Base-by-base conservation (phyloP, 1,140 invertebrate genomes). In the Hycleus cichorii region DNA sequence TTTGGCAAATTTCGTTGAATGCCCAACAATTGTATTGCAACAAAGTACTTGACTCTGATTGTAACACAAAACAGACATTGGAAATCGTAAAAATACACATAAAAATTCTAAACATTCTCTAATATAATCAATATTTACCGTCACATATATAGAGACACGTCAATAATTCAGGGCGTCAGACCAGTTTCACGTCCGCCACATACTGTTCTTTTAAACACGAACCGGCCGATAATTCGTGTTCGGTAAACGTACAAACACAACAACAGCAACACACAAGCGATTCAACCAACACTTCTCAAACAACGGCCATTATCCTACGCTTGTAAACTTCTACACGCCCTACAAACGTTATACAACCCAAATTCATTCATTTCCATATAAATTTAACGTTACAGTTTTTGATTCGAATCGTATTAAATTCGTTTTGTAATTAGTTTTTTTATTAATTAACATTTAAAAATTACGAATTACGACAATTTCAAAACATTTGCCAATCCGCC, bases 401-500 rank as follows among this genome's bases (percentile, higher is more conserved):
- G 18, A 18, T 18, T 18, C 18, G 18, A 18, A 18, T 18, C 18
- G 18, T 18, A 18, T 18, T 18, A 18, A 18, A 18, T 18, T 18
- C 18, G 18, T 18, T 18, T 18, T 18, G 18, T 1, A 18, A 18
- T 51, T n/a, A 58, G n/a, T 49, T 9, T 26, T 27, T 42, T 49
- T 54, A 12, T 39, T 54, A 11, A 51, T 32, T 32, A 32, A 32
- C 32, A 5, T 32, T 32, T 26, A 43, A 7, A 58, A 57, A 53
- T 57, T 51, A 49, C 42, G 44, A 59, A 63, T 59, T 63, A 60
- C 56, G 25, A 59, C 60, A 66, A 58, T 45, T 65, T 65, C 64
- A 68, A 68, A 68, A 68, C 63, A 66, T 55, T 59, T 48, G 58
- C 59, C 42, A 58, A 48, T 64, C 63, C 60, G 59, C 64, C 64